Evolutionary conservation across 2,797 vertebrate species (phyloP), one percentile per base, ranked within the genome.

Genomic region (Pseudomugil gertrudae): DNA sequence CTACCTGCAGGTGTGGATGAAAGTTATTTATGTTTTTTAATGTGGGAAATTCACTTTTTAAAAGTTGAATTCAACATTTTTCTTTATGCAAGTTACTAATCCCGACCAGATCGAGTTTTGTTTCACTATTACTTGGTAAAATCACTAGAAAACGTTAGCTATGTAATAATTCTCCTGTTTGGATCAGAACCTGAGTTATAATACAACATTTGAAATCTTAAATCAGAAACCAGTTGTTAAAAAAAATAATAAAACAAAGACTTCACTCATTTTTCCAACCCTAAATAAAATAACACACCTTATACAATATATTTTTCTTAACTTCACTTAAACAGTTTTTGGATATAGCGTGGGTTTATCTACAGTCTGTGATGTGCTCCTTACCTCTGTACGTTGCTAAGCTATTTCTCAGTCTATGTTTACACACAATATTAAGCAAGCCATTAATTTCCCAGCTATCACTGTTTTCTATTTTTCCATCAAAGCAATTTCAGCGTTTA

Each of bases 1-100:
- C 81, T 98, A 97, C 61, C 94, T 99, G 77, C 96, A 99, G 79
- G 92, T 92, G 63, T 78, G 69, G 3, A 23, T n/a, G n/a, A n/a
- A n/a, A n/a, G 10, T 23, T 3, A 9, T 0, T 21, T 17, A 5
- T 36, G 15, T 32, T 35, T 43, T 19, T 29, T 3, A 17, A 56
- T 27, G 1, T 57, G 30, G 27, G 47, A 23, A 50, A 26, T 0
- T 14, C 14, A 23, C 47, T 24, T 50, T 7, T 26, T 26, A 26
- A 26, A 7, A 26, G 2, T 2, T 26, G 11, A 48, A 24, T 47
- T 5, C 2, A 43, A 43, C 7, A 2, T 9, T n/a, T n/a, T 43
- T 2, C 17, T 43, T 43, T 19, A 43, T 43, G 40, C 8, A 43
- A 19, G 19, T 43, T 43, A n/a, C 40, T 43, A 7, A 40, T n/a